Evolutionary conservation across 2,888 invertebrate genomes (phyloP).

Genomic region (Sarcophaga variegata): DNA sequence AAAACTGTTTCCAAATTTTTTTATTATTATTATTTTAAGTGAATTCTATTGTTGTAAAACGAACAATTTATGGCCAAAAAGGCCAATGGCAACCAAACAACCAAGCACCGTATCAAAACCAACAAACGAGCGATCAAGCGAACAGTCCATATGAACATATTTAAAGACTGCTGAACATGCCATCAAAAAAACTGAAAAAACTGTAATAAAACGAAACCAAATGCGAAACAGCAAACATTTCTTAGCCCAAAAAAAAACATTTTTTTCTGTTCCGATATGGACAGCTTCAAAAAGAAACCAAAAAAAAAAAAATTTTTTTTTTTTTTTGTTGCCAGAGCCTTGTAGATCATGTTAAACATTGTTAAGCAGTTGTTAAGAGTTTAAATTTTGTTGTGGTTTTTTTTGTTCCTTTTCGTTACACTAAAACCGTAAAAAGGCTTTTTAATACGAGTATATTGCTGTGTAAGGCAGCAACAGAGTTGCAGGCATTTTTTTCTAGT

Average conservation of each 20-base stretch:
- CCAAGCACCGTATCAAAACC: neutral
- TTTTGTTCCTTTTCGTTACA: neutral
- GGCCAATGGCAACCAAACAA: conserved; percentile 58
- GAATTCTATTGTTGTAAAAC: conserved; percentile 4
- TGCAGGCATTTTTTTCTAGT: conserved; percentile 47
- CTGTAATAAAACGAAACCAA: conserved; percentile 12
- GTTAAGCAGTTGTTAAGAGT: conserved; percentile 59
- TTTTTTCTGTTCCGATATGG: neutral
- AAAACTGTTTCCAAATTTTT: too few relatives aligned
- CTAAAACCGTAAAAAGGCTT: neutral
- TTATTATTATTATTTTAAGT: too few relatives aligned
- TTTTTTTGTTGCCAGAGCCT: conserved; percentile 30
- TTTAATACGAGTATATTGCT: neutral
- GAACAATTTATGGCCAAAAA: conserved; percentile 54
- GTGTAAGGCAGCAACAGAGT: conserved; percentile 26
- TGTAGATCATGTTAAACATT: conserved; percentile 68
- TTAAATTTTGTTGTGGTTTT: neutral
- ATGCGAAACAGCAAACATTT: too few relatives aligned
- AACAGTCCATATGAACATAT: neutral
- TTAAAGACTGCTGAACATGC: conserved; percentile 50
- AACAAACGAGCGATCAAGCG: neutral
- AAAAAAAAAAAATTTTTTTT: neutral
- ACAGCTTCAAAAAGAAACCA: neutral
- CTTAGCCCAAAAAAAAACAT: neutral
- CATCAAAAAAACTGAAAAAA: conserved; percentile 10